A percentile compares a stretch with the other conserved stretches of the same genome.
Conservation (phyloP, 2,797 vertebrate species). For the Lates japonicus region DNA sequence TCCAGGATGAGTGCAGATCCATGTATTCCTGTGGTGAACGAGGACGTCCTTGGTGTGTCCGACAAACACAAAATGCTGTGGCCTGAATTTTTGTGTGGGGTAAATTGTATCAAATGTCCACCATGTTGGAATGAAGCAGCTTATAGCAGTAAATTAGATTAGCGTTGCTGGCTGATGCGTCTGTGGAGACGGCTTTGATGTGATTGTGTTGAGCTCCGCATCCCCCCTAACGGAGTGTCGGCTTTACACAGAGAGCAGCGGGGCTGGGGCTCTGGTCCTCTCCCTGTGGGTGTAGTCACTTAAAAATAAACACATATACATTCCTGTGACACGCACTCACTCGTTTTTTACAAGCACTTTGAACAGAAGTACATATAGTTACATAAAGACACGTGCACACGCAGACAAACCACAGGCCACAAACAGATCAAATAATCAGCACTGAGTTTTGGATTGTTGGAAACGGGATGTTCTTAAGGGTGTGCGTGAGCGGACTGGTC, state of each 20-base stretch:
- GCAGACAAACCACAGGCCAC: constrained; percentile 56
- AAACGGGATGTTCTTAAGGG: constrained; percentile 62
- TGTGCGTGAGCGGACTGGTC: constrained; percentile 57
- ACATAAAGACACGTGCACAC: constrained; percentile 46
- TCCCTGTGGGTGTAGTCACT: constrained; percentile 48
- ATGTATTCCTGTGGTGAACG: constrained; percentile 14
- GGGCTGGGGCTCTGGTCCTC: constrained; percentile 33
- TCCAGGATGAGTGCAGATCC: constrained; percentile 25
- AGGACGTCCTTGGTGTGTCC: constrained; percentile 33
- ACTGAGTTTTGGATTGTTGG: constrained; percentile 46
- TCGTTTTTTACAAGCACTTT: constrained; percentile 57
- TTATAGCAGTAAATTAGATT: constrained; percentile 69
- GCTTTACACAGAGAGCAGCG: constrained; percentile 35
- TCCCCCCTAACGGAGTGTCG: constrained; percentile 38
- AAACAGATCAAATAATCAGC: constrained; percentile 64
- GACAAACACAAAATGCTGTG: constrained; percentile 22
- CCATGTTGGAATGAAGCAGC: constrained; percentile 43
- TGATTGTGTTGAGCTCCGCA: constrained; percentile 52
- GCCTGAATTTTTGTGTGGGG: constrained; percentile 35
- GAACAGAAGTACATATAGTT: constrained; percentile 54
- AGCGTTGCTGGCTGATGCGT: constrained; percentile 41
- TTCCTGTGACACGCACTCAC: constrained; percentile 40
- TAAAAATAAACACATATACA: constrained; percentile 67
- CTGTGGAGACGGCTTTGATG: constrained; percentile 48
- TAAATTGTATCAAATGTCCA: constrained; percentile 63